Percentiles rank a stretch among this genome's conserved stretches.
These are phyloP conservation scores for Nibea coibor DNA, from an alignment of 2,113 vertebrate species.

Conservation along the genomic window DNA sequence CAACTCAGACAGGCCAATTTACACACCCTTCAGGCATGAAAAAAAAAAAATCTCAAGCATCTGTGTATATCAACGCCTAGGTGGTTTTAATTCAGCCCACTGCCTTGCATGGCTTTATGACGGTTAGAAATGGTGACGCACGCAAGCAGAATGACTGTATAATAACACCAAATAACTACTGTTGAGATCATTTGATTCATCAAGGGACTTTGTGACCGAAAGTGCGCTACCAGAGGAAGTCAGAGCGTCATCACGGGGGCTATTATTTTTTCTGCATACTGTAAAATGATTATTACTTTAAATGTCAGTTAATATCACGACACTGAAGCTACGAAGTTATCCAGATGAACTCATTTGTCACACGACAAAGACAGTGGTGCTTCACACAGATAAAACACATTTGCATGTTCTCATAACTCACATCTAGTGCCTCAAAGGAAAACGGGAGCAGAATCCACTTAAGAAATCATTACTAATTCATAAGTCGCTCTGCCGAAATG, in stretches of 20 bases:
- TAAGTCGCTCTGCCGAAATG: conserved; percentile 58
- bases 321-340: conserved; percentile 27
- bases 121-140: conserved; percentile 13
- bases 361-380: conserved; percentile 47
- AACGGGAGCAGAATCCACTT: conserved; percentile 69
- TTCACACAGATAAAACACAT: conserved; percentile 64
- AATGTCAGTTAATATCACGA: conserved; percentile 30
- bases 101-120: conserved; percentile 15
- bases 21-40: conserved; percentile 8
- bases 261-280: conserved; percentile 8
- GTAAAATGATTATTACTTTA: conserved; percentile 26
- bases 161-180: conserved; percentile 18
- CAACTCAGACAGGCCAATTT: conserved; percentile 36
- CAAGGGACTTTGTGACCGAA: conserved; percentile 41
- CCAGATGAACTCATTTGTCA: conserved; percentile 68
- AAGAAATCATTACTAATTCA: conserved; percentile 78
- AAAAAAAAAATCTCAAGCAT: conserved; percentile 8
- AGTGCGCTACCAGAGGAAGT: neutral
- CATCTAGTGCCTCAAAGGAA: conserved; percentile 60
- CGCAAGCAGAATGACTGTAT: neutral
- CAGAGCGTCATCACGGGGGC: conserved; percentile 16
- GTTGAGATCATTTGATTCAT: conserved; percentile 47
- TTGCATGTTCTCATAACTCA: conserved; percentile 75
- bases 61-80: neutral
- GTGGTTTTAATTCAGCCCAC: conserved; percentile 12